These are phyloP conservation scores for Hippasteria phrygiana DNA, from an alignment of 53 echinoderm and acorn worm genomes.

Conservation along the genomic window DNA sequence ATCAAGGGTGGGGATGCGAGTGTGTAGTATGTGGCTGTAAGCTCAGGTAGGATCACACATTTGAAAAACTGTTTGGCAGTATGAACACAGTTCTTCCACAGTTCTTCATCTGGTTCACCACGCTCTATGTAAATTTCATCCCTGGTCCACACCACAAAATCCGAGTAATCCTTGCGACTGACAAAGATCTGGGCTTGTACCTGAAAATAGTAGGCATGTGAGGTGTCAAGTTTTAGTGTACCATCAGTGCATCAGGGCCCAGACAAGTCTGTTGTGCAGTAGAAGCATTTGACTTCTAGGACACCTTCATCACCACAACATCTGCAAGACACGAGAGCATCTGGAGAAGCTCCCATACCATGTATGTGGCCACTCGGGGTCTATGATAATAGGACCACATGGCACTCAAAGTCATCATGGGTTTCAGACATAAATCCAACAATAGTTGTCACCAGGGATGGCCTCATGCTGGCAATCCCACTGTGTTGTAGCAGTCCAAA, in stretches of 20 bases:
- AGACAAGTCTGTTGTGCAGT: slow-evolving; percentile 40
- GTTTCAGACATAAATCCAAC: slow-evolving; percentile 16
- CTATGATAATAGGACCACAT: slow-evolving; percentile 30
- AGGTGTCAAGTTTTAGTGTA: not conserved
- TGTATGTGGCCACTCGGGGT: slow-evolving; percentile 15
- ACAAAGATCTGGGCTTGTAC: slow-evolving; percentile 42
- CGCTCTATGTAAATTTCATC: slow-evolving; percentile 41
- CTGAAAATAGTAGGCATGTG: slow-evolving; percentile 58
- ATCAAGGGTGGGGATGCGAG: too few relatives aligned
- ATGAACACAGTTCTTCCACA: slow-evolving; percentile 2
- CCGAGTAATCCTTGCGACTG: slow-evolving; percentile 20
- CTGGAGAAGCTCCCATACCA: slow-evolving; percentile 56
- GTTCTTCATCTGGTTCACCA: slow-evolving; percentile 10
- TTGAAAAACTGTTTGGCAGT: slow-evolving; percentile 34
- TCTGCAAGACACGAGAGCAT: slow-evolving; percentile 34
- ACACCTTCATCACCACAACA: slow-evolving; percentile 53
- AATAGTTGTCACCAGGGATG: slow-evolving; percentile 8
- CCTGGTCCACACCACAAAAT: slow-evolving; percentile 64
- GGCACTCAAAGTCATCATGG: slow-evolving; percentile 32
- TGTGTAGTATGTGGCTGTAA: slow-evolving; percentile 36
- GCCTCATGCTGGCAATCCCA: slow-evolving; percentile 59
- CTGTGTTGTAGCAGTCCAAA: slow-evolving; percentile 43
- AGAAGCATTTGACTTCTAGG: slow-evolving; percentile 56
- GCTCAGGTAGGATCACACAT: slow-evolving; percentile 55
- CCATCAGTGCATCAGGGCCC: not conserved